A percentile compares a stretch with the other conserved stretches of the same genome.
Conservation (phyloP, 2,888 invertebrate species). For the Lepidocyrtinus sp. region DNA sequence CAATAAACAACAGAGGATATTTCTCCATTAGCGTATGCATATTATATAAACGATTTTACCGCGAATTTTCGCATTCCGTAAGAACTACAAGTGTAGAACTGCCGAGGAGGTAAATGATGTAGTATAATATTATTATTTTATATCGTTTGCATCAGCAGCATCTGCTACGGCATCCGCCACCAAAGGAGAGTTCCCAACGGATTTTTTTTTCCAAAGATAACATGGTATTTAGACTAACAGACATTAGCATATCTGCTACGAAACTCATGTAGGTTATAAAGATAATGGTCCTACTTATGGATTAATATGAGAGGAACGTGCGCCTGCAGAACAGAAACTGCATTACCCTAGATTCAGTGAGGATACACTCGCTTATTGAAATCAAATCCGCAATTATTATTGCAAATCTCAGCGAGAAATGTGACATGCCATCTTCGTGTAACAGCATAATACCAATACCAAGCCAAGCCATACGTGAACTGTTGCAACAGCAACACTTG, state of each 20-base stretch:
- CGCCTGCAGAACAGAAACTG: conserved; percentile 51
- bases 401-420: background rate
- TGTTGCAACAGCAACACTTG: too few species aligned
- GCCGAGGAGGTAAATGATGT: too few species aligned
- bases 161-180: background rate
- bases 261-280: too few species aligned
- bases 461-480: too few species aligned
- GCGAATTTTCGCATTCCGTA: too few species aligned
- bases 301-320: conserved; percentile 40
- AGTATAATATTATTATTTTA: too few species aligned
- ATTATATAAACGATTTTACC: too few species aligned
- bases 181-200: background rate
- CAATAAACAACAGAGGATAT: conserved; percentile 28
- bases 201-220: background rate
- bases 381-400: background rate
- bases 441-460: too few species aligned
- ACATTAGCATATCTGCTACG: too few species aligned
- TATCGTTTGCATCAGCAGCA: background rate
- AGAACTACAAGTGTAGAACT: too few species aligned
- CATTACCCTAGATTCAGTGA: conserved; percentile 54
- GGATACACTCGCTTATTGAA: background rate
- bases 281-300: background rate
- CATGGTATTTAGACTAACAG: too few species aligned
- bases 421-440: conserved; percentile 9
- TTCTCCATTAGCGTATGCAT: too few species aligned